These are phyloP conservation scores for Myopa tessellatipennis DNA, from an alignment of 2,888 invertebrate species.

Conservation along the genomic window DNA sequence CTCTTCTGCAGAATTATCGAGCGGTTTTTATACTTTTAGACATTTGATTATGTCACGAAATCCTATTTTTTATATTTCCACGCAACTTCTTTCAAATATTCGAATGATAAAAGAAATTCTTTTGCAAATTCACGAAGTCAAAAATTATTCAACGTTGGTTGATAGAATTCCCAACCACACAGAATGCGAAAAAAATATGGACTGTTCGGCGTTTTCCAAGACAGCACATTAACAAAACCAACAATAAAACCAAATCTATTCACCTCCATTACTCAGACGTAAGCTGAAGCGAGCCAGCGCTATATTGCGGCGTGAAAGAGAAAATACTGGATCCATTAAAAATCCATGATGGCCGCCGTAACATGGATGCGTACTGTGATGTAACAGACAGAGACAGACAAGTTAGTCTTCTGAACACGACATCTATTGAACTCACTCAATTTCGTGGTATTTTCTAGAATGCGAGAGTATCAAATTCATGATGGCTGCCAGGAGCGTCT, in stretches of 20 bases:
- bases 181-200: neutral
- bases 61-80: no score
- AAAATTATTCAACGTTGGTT: no score
- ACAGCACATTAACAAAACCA: slow-evolving; percentile 15
- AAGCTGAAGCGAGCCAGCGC: slow-evolving; percentile 3
- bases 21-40: no score
- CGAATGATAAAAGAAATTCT: no score
- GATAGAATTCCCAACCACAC: neutral
- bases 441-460: slow-evolving; percentile 45
- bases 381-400: slow-evolving; percentile 28
- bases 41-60: no score
- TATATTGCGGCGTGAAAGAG: neutral
- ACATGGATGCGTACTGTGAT: neutral
- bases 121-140: no score
- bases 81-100: no score
- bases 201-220: slow-evolving; percentile 36
- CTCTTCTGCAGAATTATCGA: no score
- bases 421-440: slow-evolving; percentile 40
- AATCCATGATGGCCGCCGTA: slow-evolving; percentile 50
- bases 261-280: slow-evolving; percentile 10
- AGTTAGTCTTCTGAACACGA: neutral
- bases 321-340: slow-evolving; percentile 40
- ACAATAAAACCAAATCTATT: neutral
- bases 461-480: slow-evolving; percentile 46
- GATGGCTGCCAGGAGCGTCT: slow-evolving; percentile 49